Conservation (phyloP, 2,888 invertebrate species). For the Gisinianus flammeolus region DNA sequence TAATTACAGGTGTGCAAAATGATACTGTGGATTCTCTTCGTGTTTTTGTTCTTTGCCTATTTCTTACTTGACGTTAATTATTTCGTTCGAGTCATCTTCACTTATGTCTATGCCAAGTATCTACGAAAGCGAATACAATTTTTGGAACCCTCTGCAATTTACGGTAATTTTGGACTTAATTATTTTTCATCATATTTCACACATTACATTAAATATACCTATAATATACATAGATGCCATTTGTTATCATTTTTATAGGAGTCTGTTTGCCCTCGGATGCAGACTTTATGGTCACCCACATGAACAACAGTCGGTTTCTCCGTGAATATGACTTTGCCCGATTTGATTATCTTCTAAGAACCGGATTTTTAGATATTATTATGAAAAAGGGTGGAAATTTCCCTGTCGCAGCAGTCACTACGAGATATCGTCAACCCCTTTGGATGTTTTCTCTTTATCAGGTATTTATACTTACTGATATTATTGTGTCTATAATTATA, state of each 20-base stretch:
- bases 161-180: conserved; percentile 66
- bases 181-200: background rate
- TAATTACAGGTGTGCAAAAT: too few relatives aligned
- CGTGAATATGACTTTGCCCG: conserved; percentile 87
- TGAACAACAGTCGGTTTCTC: conserved; percentile 90
- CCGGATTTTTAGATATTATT: conserved; percentile 60
- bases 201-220: too few relatives aligned
- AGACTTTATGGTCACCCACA: conserved; percentile 83
- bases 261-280: conserved; percentile 85
- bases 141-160: conserved; percentile 74
- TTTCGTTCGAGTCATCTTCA: conserved; percentile 74
- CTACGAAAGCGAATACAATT: conserved; percentile 73
- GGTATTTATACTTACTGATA: conserved; percentile 61
- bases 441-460: conserved; percentile 78
- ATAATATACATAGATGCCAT: background rate
- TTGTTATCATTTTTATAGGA: conserved; percentile 57
- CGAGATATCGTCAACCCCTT: conserved; percentile 79
- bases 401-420: conserved; percentile 64
- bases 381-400: conserved; percentile 50
- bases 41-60: conserved; percentile 66
- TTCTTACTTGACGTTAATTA: conserved; percentile 81
- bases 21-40: conserved; percentile 19
- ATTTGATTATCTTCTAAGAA: conserved; percentile 69
- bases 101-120: conserved; percentile 71
- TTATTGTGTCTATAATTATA: background rate